Evolutionary conservation across 2,113 vertebrate species (phyloP), one percentile per base, ranked within the genome.

Genomic region (Callipepla californica): DNA sequence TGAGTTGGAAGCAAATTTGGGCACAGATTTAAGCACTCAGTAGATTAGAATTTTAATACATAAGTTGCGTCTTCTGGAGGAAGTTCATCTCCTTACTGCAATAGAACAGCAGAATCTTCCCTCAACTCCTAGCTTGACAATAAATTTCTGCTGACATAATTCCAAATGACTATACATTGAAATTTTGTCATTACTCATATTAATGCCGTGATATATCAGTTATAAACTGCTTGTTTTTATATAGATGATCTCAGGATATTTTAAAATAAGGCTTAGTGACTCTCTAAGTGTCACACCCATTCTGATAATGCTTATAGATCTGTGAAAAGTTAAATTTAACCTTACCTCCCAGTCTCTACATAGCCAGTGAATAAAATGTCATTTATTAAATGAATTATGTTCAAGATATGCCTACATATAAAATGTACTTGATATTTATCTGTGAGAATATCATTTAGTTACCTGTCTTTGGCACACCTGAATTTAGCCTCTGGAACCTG

Each of bases 121-220:
- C 48, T 62, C 42, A 83, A 0, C 14, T 85, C 23, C 47, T 80
- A 63, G n/a, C 40, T 77, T 88, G 74, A 53, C 26, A 38, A 63
- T 62, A 19, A 62, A 4, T 94, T 68, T 74, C 61, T 78, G 44
- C 40, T 44, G 79, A 63, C 45, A 57, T 3, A 53, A 32, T 79
- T 80, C 36, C 32, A 48, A 6, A 12, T n/a, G 18, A 83, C 12
- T 44, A 61, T 40, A 51, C 30, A 15, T 53, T 40, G 15, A 34
- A 18, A 13, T 40, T 66, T 79, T 79, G 25, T 50, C 21, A 26
- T 72, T 79, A 26, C 21, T 80, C 13, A 5, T n/a, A 12, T 18
- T 62, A n/a, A 38, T 50, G 30, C 55, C 14, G 10, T 34, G 75
- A 48, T 0, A 1, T 6, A 18, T 2, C 0, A 32, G 16, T 6